Evolutionary conservation across 2,113 vertebrate species (phyloP).

Genomic region (Nothoprocta pentlandii): DNA sequence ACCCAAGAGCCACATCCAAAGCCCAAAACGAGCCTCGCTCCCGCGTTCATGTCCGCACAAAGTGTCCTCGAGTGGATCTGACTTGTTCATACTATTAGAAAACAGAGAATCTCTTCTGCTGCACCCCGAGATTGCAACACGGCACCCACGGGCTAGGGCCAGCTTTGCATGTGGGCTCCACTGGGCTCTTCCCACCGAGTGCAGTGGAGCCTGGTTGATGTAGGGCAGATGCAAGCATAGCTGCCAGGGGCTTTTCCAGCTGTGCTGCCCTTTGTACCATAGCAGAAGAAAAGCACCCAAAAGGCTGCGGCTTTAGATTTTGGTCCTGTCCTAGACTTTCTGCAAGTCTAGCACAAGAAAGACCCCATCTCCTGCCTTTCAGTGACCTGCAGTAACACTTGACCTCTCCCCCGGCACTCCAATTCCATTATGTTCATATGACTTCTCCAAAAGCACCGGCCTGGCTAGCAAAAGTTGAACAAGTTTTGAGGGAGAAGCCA

Average conservation of each 20-base stretch:
- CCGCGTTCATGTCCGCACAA: neutral
- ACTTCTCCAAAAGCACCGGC: neutral
- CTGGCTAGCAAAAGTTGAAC: neutral
- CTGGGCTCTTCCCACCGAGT: neutral
- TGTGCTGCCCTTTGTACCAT: neutral
- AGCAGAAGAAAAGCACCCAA: neutral
- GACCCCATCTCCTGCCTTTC: neutral
- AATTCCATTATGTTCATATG: neutral
- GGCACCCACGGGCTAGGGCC: neutral
- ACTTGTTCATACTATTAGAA: neutral
- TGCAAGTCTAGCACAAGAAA: neutral
- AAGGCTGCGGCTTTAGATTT: neutral
- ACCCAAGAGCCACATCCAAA: neutral
- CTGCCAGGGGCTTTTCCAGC: neutral
- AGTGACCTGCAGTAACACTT: neutral
- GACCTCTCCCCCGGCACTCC: neutral
- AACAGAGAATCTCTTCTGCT: neutral
- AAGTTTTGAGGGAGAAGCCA: neutral
- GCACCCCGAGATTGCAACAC: neutral
- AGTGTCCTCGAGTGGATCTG: neutral
- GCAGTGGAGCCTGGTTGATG: neutral
- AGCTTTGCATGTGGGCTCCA: neutral
- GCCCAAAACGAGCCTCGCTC: neutral
- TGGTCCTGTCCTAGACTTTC: neutral
- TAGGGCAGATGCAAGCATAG: fast-evolving